A percentile compares a stretch with the other conserved stretches of the same genome.
Evolutionary conservation across 1,140 invertebrate genomes (phyloP).

Genomic region (Aphaenogaster floridana): DNA sequence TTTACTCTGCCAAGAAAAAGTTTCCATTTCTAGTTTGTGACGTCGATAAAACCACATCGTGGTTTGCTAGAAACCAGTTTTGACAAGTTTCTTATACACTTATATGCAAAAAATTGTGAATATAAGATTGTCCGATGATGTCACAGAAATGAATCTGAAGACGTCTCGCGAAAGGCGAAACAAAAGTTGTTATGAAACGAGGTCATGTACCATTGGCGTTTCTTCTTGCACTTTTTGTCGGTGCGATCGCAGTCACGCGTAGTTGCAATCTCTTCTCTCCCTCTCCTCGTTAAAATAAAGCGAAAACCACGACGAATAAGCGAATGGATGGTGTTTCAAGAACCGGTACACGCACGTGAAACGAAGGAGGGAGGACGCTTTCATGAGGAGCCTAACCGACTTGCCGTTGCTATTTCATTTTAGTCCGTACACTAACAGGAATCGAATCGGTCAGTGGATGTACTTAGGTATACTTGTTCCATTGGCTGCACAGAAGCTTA

Average conservation of each 20-base stretch:
- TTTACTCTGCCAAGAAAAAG: not conserved
- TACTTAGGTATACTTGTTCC: constrained; percentile 1
- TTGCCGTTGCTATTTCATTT: constrained; percentile 62
- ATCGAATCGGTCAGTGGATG: constrained; percentile 42
- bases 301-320: not conserved
- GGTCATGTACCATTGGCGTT: not conserved
- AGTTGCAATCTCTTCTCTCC: not conserved
- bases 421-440: constrained; percentile 59
- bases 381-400: constrained; percentile 50
- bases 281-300: not conserved
- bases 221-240: not conserved
- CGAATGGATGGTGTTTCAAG: not conserved
- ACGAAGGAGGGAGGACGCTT: constrained; percentile 68
- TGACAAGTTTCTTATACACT: not conserved
- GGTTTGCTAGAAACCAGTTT: not conserved
- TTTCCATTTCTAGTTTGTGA: not conserved
- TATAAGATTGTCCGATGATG: not conserved
- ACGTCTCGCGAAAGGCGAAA: not conserved
- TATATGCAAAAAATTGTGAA: not conserved
- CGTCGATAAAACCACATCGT: not conserved
- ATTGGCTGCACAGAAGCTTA: not conserved
- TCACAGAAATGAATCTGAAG: not conserved
- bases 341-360: constrained; percentile 58
- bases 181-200: not conserved
- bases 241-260: not conserved